Evolutionary conservation across 2,797 vertebrate species (phyloP), one percentile per base, ranked within the genome.

Genomic region (Mionectes olivaceus): DNA sequence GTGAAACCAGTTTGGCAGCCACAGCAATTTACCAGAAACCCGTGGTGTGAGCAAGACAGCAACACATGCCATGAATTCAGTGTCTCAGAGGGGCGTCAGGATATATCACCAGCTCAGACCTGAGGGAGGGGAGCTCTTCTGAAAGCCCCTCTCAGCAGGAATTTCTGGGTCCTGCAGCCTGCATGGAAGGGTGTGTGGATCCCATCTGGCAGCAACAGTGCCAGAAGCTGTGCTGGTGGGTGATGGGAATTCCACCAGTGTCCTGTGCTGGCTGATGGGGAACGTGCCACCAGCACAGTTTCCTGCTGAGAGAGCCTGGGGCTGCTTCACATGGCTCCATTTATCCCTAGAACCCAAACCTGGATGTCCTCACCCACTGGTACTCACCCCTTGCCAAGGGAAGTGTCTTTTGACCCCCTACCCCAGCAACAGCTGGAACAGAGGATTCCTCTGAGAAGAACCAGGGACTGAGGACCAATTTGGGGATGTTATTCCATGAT

Each of bases 41-140:
- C 0, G 0, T 21, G 37, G 18, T 73, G 61, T 2, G n/a, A 71
- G 43, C 0, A 0, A n/a, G 71, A 47, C n/a, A 50, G 46, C 2
- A 5, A 37, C 1, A 25, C 2, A 4, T 18, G 23, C 70, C 0
- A 0, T 11, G 57, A 41, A 41, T 78, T 46, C 53, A 22, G 80
- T 1, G 6, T 46, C 71, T 32, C 0, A 0, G 24, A 24, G 8
- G 39, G 12, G 7, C 3, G 0, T 33, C 39, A 47, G 63, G 32
- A 32, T 21, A 5, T 16, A 25, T n/a, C 49, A 59, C 23, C 69
- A 63, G 63, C 53, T 78, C 63, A 52, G 46, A 25, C 8, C 14
- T 32, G 10, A 12, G 13, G 12, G 24, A 39, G 41, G 39, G 24
- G 8, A 74, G 24, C 28, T 60, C 22, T 81, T 60, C 37, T 19